phyloP scores from a whole-genome alignment of 2,113 vertebrate species.

The Ranitomeya imitator region DNA sequence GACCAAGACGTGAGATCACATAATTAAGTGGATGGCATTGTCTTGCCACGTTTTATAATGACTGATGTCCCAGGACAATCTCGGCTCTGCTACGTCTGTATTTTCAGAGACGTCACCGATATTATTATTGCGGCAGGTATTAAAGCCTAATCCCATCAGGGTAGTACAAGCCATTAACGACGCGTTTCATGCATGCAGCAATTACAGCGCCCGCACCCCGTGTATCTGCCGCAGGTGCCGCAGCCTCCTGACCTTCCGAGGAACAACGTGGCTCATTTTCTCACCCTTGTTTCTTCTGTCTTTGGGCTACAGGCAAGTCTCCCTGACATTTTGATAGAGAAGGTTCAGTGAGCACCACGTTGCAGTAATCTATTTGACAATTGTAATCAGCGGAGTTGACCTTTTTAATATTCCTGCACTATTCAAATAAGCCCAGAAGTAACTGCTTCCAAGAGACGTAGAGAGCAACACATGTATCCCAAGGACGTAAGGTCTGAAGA shows the following conservation, averaged over 20 bases:
- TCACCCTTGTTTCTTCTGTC: slow-evolving; percentile 43
- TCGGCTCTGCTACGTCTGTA: not conserved
- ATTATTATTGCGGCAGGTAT: not conserved
- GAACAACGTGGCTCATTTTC: not conserved
- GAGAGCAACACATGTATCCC: not conserved
- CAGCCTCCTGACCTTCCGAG: not conserved
- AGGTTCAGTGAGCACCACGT: slow-evolving; percentile 51
- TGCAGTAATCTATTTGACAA: slow-evolving; percentile 58
- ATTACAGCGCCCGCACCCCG: not conserved
- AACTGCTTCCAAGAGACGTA: not conserved
- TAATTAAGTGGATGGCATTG: no score
- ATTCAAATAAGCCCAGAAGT: slow-evolving; percentile 55
- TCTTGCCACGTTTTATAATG: not conserved
- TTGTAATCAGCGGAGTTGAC: slow-evolving; percentile 63
- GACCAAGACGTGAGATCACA: no score
- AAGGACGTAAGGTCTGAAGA: not conserved
- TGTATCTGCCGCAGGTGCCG: not conserved
- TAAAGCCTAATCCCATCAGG: not conserved
- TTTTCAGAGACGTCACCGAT: not conserved
- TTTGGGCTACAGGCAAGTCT: slow-evolving; percentile 51
- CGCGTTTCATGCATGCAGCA: not conserved
- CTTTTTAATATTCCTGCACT: slow-evolving; percentile 65
- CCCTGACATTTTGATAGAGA: slow-evolving; percentile 62
- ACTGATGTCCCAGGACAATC: not conserved
- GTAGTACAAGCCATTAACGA: not conserved